phyloP scores from a whole-genome alignment of 35 echinoderm and acorn worm genomes.

The Acanthaster planci region DNA sequence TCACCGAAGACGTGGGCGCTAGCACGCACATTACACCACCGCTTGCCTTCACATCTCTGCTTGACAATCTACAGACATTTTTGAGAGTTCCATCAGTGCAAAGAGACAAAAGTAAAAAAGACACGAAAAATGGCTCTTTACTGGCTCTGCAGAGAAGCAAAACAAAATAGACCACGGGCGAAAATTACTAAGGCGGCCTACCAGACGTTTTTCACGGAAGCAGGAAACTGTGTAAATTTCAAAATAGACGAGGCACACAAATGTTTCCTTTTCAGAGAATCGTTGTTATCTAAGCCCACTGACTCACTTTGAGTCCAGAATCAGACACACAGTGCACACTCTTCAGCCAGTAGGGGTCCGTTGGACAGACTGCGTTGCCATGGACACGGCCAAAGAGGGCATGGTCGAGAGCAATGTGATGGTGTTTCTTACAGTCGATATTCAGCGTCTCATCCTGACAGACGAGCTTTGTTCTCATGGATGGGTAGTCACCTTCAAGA shows the following conservation, averaged over 20 bases:
- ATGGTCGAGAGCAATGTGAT: slow-evolving; percentile 1
- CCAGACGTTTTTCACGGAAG: too few species aligned
- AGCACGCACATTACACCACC: neutral
- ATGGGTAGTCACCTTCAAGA: neutral
- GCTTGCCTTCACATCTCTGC: neutral
- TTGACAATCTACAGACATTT: neutral
- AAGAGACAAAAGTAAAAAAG: too few species aligned
- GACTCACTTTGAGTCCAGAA: neutral
- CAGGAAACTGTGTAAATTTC: too few species aligned
- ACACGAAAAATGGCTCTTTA: too few species aligned
- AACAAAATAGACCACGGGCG: too few species aligned
- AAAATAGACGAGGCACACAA: too few species aligned
- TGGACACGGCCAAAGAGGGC: slow-evolving; percentile 17
- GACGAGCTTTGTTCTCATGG: neutral
- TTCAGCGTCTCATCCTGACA: neutral
- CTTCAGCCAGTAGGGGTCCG: neutral
- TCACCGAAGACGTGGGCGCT: neutral
- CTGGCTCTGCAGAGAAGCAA: too few species aligned
- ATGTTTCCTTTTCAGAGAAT: too few species aligned
- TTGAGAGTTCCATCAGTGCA: too few species aligned
- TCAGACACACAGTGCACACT: neutral
- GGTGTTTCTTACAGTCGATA: neutral
- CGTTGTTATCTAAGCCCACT: too few species aligned
- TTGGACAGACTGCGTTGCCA: slow-evolving; percentile 22
- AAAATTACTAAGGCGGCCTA: too few species aligned